Evolutionary conservation across 2,113 vertebrate genomes (phyloP).

Genomic region (Forbesichthys papilliferus): DNA sequence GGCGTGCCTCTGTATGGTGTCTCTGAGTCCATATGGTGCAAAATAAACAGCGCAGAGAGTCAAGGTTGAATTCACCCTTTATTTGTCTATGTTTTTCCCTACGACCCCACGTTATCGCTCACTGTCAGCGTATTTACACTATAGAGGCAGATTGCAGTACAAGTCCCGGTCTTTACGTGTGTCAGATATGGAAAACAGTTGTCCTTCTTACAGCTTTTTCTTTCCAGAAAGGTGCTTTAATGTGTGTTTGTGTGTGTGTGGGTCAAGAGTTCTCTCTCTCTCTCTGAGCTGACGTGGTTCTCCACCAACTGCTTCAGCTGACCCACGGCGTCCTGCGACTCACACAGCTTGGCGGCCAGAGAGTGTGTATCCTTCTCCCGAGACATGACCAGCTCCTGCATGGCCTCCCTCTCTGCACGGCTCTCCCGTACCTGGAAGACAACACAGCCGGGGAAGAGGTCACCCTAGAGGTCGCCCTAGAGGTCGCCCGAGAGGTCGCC

Average conservation of each 20-base stretch:
- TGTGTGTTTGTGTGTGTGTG: constrained; percentile 4
- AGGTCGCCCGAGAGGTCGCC: no score
- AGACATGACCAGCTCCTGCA: constrained; percentile 63
- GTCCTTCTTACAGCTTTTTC: background rate
- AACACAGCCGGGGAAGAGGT: background rate
- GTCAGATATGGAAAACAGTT: constrained; percentile 49
- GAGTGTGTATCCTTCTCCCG: constrained; percentile 68
- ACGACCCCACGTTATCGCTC: constrained; percentile 35
- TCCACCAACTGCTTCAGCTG: constrained; percentile 87
- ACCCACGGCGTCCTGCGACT: constrained; percentile 83
- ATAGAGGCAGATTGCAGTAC: constrained; percentile 32
- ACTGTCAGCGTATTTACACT: constrained; percentile 62
- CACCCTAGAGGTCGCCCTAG: background rate
- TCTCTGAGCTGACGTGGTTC: constrained; percentile 85
- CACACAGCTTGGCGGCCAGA: constrained; percentile 79
- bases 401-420: constrained; percentile 59
- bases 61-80: constrained; percentile 46
- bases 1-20: background rate
- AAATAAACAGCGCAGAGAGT: constrained; percentile 34
- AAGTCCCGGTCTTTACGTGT: constrained; percentile 32
- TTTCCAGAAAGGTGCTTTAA: constrained; percentile 6
- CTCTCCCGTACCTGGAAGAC: constrained; percentile 58
- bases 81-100: constrained; percentile 38
- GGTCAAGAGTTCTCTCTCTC: constrained; percentile 74
- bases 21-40: constrained; percentile 1